Base-by-base conservation (phyloP, 2,113 vertebrate species). In the Conger conger region DNA sequence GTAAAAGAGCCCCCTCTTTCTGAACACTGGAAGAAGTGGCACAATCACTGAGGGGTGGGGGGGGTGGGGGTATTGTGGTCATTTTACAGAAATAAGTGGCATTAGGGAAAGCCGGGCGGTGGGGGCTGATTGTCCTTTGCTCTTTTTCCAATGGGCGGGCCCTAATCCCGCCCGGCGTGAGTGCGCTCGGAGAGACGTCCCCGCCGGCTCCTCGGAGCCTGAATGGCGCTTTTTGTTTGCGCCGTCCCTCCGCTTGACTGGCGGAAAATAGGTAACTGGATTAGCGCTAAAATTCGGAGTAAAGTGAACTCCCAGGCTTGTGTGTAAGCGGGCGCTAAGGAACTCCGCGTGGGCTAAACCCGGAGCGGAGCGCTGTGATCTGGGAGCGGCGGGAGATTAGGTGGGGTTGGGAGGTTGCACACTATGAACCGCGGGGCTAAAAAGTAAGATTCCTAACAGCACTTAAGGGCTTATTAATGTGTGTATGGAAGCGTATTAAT, bases 191-290 rank as follows among this genome's bases (percentile, higher is more conserved):
- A 94, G 94, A 94, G 94, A 95, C 94, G 92, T 93, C 93, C 95
- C 93, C 95, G 93, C 93, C 94, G 94, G 94, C 93, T 96, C 94
- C 94, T 94, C 95, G 95, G 0, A 95, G 91, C 94, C 92, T 95
- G 93, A 95, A 96, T 96, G 94, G 94, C 91, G 92, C 94, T 95
- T 50, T 95, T 94, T 95, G 94, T 95, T 94, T 93, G 85, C 90
- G 91, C 94, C 93, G 92, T 94, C 95, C 94, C 94, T 95, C 92
- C 94, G 94, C 94, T 95, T 96, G 94, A 94, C 94, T 95, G 94
- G 94, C 94, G 94, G 94, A 95, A 96, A 96, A 96, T 96, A 96
- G 94, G 94, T 95, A 96, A 94, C 93, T 96, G 94, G 95, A 95
- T 96, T 95, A 96, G 94, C 92, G 92, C 93, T 94, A 93, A 95